Conservation (phyloP, 2,888 invertebrate genomes). For the Caenorhabditis plicata region DNA sequence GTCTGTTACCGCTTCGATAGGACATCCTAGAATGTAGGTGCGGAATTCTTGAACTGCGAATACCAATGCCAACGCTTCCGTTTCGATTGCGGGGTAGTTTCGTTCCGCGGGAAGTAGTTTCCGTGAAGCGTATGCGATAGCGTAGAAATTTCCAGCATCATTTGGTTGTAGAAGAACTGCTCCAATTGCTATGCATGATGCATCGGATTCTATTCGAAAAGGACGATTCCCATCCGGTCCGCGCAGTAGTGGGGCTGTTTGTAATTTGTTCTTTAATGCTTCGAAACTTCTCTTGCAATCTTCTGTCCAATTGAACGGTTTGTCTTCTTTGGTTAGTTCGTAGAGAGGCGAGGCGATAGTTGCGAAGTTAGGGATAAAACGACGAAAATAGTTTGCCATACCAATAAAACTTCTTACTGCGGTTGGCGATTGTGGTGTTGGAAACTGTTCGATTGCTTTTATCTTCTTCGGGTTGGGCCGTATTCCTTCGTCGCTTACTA, state of each 20-base stretch:
- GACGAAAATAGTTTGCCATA: conserved; percentile 10
- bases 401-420: conserved; percentile 26
- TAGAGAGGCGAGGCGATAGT: conserved; percentile 12
- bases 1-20: conserved; percentile 12
- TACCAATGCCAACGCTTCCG: conserved; percentile 17
- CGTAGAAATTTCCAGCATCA: conserved; percentile 3
- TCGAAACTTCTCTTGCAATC: conserved; percentile 11
- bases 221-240: conserved; percentile 10
- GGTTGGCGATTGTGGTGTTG: conserved; percentile 9
- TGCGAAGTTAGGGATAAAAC: conserved; percentile 24
- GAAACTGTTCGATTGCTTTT: conserved; percentile 11
- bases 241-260: conserved; percentile 10
- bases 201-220: conserved; percentile 27
- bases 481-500: conserved; percentile 28
- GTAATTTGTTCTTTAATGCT: conserved; percentile 7
- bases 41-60: conserved; percentile 16
- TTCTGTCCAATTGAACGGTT: conserved; percentile 13
- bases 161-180: conserved; percentile 21
- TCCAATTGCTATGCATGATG: conserved; percentile 15
- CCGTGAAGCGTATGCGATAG: conserved; percentile 14
- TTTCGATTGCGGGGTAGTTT: conserved; percentile 17
- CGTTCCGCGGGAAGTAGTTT: conserved; percentile 8
- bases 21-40: conserved; percentile 14
- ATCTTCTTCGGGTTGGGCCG: conserved; percentile 25
- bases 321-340: conserved; percentile 13